These are phyloP conservation scores for Herpetotheres cachinnans DNA, from an alignment of 2,113 vertebrate species.

Conservation along the genomic window DNA sequence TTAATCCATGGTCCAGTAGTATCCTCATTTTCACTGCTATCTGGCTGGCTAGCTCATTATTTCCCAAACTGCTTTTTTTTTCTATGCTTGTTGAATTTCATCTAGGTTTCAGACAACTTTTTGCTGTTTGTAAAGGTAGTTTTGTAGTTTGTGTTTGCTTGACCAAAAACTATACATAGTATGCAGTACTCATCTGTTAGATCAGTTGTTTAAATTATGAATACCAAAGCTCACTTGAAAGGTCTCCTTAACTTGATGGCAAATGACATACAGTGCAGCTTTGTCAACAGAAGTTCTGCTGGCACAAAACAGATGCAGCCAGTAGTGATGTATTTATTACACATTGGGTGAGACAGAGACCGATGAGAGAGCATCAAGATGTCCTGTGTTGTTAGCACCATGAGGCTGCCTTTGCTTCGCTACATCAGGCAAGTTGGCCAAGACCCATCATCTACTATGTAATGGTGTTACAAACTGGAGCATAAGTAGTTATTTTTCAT, in stretches of 20 bases:
- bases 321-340: background rate
- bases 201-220: background rate
- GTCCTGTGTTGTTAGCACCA: background rate
- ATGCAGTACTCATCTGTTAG: background rate
- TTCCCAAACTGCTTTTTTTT: background rate
- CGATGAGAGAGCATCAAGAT: background rate
- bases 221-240: background rate
- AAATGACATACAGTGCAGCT: background rate
- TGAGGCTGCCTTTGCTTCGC: background rate
- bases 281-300: background rate
- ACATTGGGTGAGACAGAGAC: background rate
- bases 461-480: background rate
- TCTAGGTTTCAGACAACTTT: background rate
- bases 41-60: background rate
- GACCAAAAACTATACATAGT: background rate
- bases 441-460: rapidly evolving
- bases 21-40: background rate
- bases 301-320: too few species aligned
- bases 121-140: background rate
- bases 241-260: background rate
- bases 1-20: background rate
- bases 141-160: background rate
- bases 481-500: background rate
- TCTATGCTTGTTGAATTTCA: background rate
- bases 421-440: background rate